Base-by-base conservation (phyloP, 2,888 invertebrate species). In the Elmis aenea region DNA sequence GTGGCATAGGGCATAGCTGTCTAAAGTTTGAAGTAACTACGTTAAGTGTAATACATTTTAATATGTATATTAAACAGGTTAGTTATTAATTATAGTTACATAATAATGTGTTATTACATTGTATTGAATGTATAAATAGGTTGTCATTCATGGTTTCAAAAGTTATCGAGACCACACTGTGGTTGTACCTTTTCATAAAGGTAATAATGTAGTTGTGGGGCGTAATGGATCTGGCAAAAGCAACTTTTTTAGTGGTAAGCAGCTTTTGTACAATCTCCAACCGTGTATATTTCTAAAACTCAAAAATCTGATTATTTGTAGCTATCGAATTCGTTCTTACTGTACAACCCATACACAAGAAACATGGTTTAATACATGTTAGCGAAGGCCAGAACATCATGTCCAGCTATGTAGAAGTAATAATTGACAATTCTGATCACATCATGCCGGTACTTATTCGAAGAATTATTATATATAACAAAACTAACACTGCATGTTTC, bases 291-390 rank as follows among this genome's bases (percentile, higher is more conserved):
- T n/a, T n/a, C n/a, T n/a, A n/a, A n/a, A 14, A 4, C 13, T 24
- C 24, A 12, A 18, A n/a, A 10, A 10, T 26, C 8, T 27, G 6
- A 3, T n/a, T 26, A 26, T 45, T 64, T 75, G 54, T 70, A 81
- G 99, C 99, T 2, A 99, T 99, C 58, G 99, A 99, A 69, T 99
- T 99, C 74, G 97, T 99, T n/a, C 70, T 99, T 33, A 96, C 96
- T 57, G 99, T 99, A 81, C 99, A 99, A 67, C 99, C 94, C 68
- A 93, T 93, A 20, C 94, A 96, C 68, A 94, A 97, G 64, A 75
- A 99, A 11, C 88, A 97, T 65, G 92, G 92, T 1, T 69, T 99
- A 32, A 75, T 99, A 0, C 97, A 99, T 59, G 99, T 99, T 72
- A 97, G 99, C 9, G 96, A 96, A 1, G 97, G 99, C 8, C 94